A percentile compares a stretch with the other conserved stretches of the same genome.
These are phyloP conservation scores for Leptopilina myrica DNA, from an alignment of 2,888 invertebrate species.

Conservation along the genomic window DNA sequence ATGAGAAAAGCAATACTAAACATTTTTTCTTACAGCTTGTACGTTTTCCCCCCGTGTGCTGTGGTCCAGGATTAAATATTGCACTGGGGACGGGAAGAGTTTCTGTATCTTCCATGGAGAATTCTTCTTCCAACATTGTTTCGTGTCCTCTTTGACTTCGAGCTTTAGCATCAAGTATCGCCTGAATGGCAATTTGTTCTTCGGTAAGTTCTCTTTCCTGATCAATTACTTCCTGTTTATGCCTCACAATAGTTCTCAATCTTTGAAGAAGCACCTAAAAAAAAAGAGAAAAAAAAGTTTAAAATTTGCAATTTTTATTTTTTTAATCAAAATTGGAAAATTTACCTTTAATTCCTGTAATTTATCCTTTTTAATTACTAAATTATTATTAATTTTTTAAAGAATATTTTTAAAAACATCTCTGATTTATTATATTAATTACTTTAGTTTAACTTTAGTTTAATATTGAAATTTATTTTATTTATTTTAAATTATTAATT, in stretches of 20 bases:
- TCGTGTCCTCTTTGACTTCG: conserved; percentile 56
- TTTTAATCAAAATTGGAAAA: too few species aligned
- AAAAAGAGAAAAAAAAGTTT: background rate
- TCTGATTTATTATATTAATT: too few species aligned
- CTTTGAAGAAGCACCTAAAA: conserved; percentile 61
- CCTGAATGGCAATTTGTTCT: conserved; percentile 66
- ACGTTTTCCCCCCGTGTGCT: conserved; percentile 67
- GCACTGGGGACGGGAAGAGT: conserved; percentile 68
- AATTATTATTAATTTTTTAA: too few species aligned
- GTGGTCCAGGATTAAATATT: conserved; percentile 60
- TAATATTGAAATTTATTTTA: background rate
- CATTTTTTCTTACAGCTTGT: conserved; percentile 65
- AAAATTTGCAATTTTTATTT: too few species aligned
- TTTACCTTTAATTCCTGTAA: too few species aligned
- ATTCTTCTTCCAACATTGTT: conserved; percentile 55
- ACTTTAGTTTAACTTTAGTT: too few species aligned
- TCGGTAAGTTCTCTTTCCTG: conserved; percentile 66
- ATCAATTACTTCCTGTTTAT: conserved; percentile 64
- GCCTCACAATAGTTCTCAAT: conserved; percentile 64
- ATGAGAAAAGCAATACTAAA: too few species aligned
- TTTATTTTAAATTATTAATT: background rate
- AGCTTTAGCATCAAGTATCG: conserved; percentile 63
- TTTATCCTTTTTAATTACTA: too few species aligned
- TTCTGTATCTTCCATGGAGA: conserved; percentile 62
- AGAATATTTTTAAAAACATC: too few species aligned